Conservation (phyloP, 2,113 vertebrate species). For the Prolemur simus region DNA sequence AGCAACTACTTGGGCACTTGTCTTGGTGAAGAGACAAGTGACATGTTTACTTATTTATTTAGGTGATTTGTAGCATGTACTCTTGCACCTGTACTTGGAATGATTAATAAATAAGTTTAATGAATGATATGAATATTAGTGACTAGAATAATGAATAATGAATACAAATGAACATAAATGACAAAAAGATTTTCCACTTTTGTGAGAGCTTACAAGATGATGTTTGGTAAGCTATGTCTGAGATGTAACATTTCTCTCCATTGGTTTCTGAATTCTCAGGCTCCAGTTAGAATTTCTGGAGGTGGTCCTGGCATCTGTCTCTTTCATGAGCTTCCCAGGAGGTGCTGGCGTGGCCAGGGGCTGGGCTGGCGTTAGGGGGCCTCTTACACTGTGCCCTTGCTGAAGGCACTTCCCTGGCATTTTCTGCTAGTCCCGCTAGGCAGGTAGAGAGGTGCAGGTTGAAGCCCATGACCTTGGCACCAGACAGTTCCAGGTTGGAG, state of each 20-base stretch:
- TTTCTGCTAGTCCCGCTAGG: background rate
- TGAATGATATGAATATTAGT: background rate
- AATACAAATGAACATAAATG: background rate
- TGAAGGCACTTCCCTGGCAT: background rate
- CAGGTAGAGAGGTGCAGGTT: background rate
- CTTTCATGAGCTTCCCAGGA: background rate
- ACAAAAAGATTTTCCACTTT: background rate
- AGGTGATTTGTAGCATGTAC: background rate
- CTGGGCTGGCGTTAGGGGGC: rapidly evolving
- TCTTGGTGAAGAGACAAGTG: background rate
- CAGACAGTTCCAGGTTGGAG: background rate
- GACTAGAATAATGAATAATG: background rate
- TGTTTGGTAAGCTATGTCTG: background rate
- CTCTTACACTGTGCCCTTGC: background rate
- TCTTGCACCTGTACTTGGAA: background rate
- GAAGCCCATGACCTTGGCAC: background rate
- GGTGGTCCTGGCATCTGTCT: background rate
- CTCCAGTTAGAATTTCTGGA: background rate
- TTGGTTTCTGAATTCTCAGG: background rate
- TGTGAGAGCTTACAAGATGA: background rate
- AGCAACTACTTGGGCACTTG: no score
- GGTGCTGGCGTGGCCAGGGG: background rate
- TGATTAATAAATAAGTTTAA: background rate
- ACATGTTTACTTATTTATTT: background rate
- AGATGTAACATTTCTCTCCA: rapidly evolving